Evolutionary conservation across 2,797 vertebrate genomes (phyloP), one percentile per base, ranked within the genome.

Genomic region (Halcyon leucocephala): DNA sequence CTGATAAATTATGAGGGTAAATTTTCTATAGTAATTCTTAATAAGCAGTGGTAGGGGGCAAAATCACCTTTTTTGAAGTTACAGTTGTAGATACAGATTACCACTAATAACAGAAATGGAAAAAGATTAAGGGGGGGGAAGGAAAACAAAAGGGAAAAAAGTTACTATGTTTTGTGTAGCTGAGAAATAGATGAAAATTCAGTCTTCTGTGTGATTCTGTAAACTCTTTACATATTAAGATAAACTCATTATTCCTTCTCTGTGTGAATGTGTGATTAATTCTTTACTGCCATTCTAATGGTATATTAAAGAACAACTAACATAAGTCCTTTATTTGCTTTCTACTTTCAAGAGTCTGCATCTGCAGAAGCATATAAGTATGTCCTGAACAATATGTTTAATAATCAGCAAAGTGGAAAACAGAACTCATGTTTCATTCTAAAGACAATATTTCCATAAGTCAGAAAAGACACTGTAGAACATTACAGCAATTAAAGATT

Each of bases 341-440:
- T 84, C 14, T 82, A 17, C 26, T 82, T 90, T 90, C 24, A 77
- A 37, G n/a, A 37, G 10, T n/a, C n/a, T 91, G 22, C 19, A 15
- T 65, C 60, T 90, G 28, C 39, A 91, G 51, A 90, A 62, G 1
- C 21, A 17, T 7, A 11, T 73, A 72, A 60, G 67, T 55, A 54
- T n/a, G 67, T 39, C 3, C 1, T 42, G 39, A 86, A 80, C 62
- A 77, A 17, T 77, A 51, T 44, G 11, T 91, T 77, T 74, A 41
- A 48, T 51, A 91, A 89, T 31, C 71, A 89, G 42, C 39, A 80
- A 79, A 91, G 71, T 87, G 42, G 77, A 90, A 93, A 94, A 86
- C 71, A 77, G 24, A 86, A 26, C 39, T 91, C 52, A 80, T 89
- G 28, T 80, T 92, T 96, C 31, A 71, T 91, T 91, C 31, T 82